Base-by-base conservation (phyloP, 2,888 invertebrate species). In the Brachyptera putata region DNA sequence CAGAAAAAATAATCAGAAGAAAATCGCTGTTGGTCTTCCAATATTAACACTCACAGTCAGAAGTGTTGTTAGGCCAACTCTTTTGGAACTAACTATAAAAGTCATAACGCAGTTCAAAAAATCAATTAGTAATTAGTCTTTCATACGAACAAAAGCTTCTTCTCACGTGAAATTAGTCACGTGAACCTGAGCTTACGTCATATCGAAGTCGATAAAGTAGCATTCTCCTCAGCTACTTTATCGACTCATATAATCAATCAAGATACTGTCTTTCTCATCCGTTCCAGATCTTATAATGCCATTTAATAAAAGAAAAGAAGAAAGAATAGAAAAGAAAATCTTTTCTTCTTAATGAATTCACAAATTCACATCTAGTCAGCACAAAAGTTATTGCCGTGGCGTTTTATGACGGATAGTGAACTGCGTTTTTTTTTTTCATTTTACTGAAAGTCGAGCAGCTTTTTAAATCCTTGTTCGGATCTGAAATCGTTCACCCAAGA, bases 331-430 rank as follows among this genome's bases (percentile, higher is more conserved):
- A n/a, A 16, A 16, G 53, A 53, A 53, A 18, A 34, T 53, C 36
- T 36, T 21, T 21, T 46, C 46, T 22, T 46, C 57, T n/a, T 57
- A 57, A 57, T 57, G 57, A 57, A 57, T 57, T 57, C 57, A 57
- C 57, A 57, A n/a, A 57, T 57, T 57, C 57, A 46, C 53, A 53
- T 53, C 53, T 34, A 30, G 34, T 53, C 53, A 53, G 53, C 53
- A 53, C 36, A 53, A 53, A 53, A 36, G 22, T 36, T 13, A 24
- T 24, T 36, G 36, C 22, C 34, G 36, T 53, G 36, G 22, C 18
- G 36, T 53, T 50, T 53, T 53, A 53, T 36, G 53, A 53, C n/a
- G n/a, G 36, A 34, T 34, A 53, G 34, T 34, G 36, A 34, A 46
- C 46, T 21, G 36, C 53, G 21, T 53, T 34, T 53, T 50, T 13